phyloP scores from a whole-genome alignment of 30 jellyfish, hydroid and myxozoan species.

The Hydra vulgaris region DNA sequence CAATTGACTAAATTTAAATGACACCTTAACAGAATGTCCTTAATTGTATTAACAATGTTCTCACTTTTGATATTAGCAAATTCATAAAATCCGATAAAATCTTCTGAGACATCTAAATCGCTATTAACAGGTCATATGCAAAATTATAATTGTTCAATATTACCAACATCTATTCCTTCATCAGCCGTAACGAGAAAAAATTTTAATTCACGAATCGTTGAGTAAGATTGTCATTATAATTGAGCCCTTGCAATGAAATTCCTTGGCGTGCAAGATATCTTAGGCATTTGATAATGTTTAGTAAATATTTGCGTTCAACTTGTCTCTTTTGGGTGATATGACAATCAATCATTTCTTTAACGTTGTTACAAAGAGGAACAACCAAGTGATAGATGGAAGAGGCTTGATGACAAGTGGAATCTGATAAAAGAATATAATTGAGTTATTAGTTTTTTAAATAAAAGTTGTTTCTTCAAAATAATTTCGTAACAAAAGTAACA shows the following conservation, averaged over 20 bases:
- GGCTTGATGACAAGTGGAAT: background rate
- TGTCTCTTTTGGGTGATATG: background rate
- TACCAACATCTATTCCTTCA: background rate
- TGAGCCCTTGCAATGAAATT: background rate
- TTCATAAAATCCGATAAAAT: slow-evolving; percentile 25
- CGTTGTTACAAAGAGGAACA: background rate
- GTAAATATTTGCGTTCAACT: background rate
- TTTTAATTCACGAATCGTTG: background rate
- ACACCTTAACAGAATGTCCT: slow-evolving; percentile 23
- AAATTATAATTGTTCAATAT: background rate
- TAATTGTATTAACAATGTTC: slow-evolving; percentile 14
- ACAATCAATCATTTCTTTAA: background rate
- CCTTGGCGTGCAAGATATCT: background rate
- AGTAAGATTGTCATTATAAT: background rate
- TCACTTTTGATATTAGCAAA: slow-evolving; percentile 6
- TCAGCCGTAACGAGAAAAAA: background rate
- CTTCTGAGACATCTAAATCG: slow-evolving; percentile 17
- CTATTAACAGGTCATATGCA: background rate
- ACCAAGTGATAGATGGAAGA: background rate
- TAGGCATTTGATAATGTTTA: background rate
- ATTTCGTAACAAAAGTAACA: no score
- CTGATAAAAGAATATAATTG: no score
- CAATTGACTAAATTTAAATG: background rate
- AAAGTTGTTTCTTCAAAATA: no score
- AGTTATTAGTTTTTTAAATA: no score